These are phyloP conservation scores for Anas platyrhynchos DNA, from an alignment of 2,113 vertebrate genomes.

Conservation along the genomic window DNA sequence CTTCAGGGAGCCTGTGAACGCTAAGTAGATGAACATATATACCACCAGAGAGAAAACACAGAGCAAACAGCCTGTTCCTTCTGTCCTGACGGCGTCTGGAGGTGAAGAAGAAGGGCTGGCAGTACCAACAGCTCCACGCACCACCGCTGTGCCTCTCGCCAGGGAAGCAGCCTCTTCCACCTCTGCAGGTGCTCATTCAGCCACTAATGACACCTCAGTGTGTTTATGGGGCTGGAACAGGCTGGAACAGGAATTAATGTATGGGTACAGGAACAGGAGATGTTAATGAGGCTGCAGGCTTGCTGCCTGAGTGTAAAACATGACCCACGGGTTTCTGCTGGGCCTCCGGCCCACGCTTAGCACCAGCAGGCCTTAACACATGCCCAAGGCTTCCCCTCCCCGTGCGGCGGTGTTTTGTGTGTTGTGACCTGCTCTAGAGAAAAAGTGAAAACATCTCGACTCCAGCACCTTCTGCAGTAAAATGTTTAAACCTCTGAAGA, in stretches of 20 bases:
- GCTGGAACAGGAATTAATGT: conserved; percentile 43
- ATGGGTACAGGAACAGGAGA: conserved; percentile 14
- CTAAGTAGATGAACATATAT: background rate
- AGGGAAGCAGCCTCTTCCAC: background rate
- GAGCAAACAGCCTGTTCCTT: background rate
- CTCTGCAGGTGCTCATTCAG: background rate
- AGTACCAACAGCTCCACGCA: fast-evolving
- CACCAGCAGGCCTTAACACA: conserved; percentile 6
- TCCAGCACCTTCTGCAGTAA: conserved; percentile 38
- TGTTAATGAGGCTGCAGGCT: conserved; percentile 21
- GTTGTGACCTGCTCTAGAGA: conserved; percentile 4
- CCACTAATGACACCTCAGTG: background rate
- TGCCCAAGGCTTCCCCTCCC: background rate
- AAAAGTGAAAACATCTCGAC: conserved; percentile 11
- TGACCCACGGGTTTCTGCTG: conserved; percentile 29
- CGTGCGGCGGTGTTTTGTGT: background rate
- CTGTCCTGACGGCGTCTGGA: background rate
- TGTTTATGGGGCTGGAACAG: conserved; percentile 30
- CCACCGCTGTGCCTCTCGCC: background rate
- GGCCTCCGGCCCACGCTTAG: background rate
- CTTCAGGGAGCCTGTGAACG: background rate
- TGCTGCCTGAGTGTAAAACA: conserved; percentile 50
- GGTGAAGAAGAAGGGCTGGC: background rate
- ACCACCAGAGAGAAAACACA: background rate
- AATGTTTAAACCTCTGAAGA: conserved; percentile 50